A percentile compares a stretch with the other conserved stretches of the same genome.
phyloP scores from a whole-genome alignment of 2,888 invertebrate genomes.

The Sylvicola fuscatus region DNA sequence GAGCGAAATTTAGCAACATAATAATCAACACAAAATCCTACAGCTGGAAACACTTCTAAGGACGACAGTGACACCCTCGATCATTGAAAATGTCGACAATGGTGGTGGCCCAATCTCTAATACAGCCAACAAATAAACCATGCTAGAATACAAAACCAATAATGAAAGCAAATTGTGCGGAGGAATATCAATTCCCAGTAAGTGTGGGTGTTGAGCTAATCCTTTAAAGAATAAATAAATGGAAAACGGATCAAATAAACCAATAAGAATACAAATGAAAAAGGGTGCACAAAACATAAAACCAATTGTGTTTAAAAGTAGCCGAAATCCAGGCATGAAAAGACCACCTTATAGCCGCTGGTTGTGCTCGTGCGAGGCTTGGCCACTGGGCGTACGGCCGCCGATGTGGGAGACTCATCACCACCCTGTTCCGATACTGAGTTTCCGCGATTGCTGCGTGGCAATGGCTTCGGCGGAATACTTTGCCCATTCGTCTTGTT shows the following conservation, averaged over 20 bases:
- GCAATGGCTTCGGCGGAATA: slow-evolving; percentile 59
- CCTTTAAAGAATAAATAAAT: too few relatives aligned
- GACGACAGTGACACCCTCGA: too few relatives aligned
- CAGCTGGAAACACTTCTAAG: too few relatives aligned
- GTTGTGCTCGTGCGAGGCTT: slow-evolving; percentile 56
- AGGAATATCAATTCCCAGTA: neutral
- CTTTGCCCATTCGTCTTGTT: slow-evolving; percentile 20
- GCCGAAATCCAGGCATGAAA: slow-evolving; percentile 19
- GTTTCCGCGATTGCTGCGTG: slow-evolving; percentile 47
- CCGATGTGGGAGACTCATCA: slow-evolving; percentile 28
- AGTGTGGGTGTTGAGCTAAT: too few relatives aligned
- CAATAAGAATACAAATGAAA: slow-evolving; percentile 5
- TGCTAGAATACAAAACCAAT: neutral
- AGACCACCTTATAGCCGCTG: slow-evolving; percentile 48
- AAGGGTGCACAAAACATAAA: slow-evolving; percentile 3
- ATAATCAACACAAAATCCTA: too few relatives aligned
- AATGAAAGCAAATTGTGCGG: slow-evolving; percentile 3
- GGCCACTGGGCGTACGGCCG: slow-evolving; percentile 39
- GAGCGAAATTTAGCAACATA: too few relatives aligned
- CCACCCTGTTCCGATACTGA: slow-evolving; percentile 47
- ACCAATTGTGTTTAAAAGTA: slow-evolving; percentile 4
- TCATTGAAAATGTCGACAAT: too few relatives aligned
- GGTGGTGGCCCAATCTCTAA: too few relatives aligned
- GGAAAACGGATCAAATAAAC: slow-evolving; percentile 3
- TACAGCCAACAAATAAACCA: too few relatives aligned